Evolutionary conservation across 1,140 invertebrate genomes (phyloP).

Genomic region (Zeugodacus cucurbitae): DNA sequence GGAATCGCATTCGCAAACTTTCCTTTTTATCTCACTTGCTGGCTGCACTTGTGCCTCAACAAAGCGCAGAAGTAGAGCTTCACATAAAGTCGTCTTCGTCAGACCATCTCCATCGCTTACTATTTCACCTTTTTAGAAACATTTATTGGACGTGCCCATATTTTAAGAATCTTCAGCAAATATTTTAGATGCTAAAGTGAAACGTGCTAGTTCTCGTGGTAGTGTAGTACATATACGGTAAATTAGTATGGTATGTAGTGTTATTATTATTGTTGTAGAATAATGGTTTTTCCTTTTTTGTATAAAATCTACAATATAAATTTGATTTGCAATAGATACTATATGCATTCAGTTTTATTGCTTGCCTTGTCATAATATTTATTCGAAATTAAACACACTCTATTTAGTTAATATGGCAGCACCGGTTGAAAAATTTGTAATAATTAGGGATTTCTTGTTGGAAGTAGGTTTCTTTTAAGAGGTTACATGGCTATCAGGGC

Average conservation of each 20-base stretch:
- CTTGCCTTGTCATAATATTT: no score
- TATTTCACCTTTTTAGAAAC: background rate
- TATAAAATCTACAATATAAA: no score
- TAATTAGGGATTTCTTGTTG: no score
- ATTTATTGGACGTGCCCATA: background rate
- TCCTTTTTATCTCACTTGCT: background rate
- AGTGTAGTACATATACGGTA: background rate
- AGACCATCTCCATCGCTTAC: background rate
- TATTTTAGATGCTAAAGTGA: slow-evolving; percentile 9
- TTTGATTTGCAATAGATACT: no score
- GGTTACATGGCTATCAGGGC: no score
- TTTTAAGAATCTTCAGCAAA: slow-evolving; percentile 17
- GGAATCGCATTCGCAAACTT: slow-evolving; percentile 2
- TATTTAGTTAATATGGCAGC: no score
- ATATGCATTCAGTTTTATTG: no score
- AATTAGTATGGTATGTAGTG: background rate
- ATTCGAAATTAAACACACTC: no score
- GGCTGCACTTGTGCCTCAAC: background rate
- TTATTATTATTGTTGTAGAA: no score
- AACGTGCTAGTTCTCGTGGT: background rate
- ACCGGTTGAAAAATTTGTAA: no score
- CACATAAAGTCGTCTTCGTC: background rate
- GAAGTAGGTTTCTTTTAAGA: no score
- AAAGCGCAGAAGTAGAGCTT: background rate
- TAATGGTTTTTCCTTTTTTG: no score